Evolutionary conservation across 2,888 invertebrate species (phyloP).

Genomic region (Dendrolimus houi): DNA sequence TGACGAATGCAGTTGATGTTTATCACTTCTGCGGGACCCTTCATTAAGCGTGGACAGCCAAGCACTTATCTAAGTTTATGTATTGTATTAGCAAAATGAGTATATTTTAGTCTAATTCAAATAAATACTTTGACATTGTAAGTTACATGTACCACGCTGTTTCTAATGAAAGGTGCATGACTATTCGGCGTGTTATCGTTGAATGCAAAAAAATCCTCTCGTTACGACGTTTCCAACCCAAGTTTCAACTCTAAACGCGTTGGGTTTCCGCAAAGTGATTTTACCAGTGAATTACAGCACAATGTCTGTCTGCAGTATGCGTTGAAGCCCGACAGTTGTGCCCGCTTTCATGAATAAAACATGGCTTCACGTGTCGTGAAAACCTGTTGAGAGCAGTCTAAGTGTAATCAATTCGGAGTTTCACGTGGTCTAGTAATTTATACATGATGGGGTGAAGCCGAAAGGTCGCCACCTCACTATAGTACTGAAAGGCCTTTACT

Average conservation of each 20-base stretch:
- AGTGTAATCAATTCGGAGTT: slow-evolving; percentile 23
- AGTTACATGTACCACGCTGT: too few species aligned
- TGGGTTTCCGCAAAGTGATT: neutral
- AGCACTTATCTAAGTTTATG: too few species aligned
- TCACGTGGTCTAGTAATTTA: slow-evolving; percentile 14
- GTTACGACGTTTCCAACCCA: neutral
- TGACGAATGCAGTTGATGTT: too few species aligned
- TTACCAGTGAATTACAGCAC: slow-evolving; percentile 2
- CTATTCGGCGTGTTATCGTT: too few species aligned
- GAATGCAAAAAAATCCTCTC: neutral
- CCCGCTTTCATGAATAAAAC: slow-evolving; percentile 37
- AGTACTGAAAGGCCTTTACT: slow-evolving; percentile 14
- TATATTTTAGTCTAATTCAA: too few species aligned
- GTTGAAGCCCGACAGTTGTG: slow-evolving; percentile 17
- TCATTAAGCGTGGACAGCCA: too few species aligned
- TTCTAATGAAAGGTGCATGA: too few species aligned
- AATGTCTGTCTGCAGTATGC: slow-evolving; percentile 11
- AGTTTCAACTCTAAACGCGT: neutral
- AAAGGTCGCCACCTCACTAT: slow-evolving; percentile 6
- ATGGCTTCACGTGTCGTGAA: slow-evolving; percentile 20
- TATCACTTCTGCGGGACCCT: too few species aligned
- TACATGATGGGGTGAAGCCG: slow-evolving; percentile 13
- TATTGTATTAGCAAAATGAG: too few species aligned
- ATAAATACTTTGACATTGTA: too few species aligned
- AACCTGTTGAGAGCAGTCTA: slow-evolving; percentile 26